Percentiles rank a stretch among this genome's conserved stretches.
Evolutionary conservation across 1,140 invertebrate genomes (phyloP).

Genomic region (roundworm (Caenorhabditis elegans)): WBcel235 BX284606.5:3532501-3533000

Average conservation of each 20-base stretch:
- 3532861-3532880: background rate
- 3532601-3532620: background rate
- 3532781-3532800: constrained; percentile 20
- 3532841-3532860: background rate
- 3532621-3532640: constrained; percentile 5
- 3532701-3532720: background rate
- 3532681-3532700: no score
- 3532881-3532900: constrained; percentile 24
- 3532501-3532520: background rate
- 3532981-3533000: constrained; percentile 15
- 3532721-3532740: background rate
- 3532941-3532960: constrained; percentile 27
- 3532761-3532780: background rate
- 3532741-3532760: background rate
- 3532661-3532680: background rate
- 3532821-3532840: background rate
- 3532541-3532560: background rate
- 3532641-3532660: background rate
- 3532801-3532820: background rate
- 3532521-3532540: background rate
- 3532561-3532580: background rate
- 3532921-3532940: constrained; percentile 6
- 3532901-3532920: constrained; percentile 25
- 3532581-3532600: constrained; percentile 13
- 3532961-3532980: constrained; percentile 24